These are phyloP conservation scores for Autographa pulchrina DNA, from an alignment of 2,888 invertebrate species.

Conservation along the genomic window DNA sequence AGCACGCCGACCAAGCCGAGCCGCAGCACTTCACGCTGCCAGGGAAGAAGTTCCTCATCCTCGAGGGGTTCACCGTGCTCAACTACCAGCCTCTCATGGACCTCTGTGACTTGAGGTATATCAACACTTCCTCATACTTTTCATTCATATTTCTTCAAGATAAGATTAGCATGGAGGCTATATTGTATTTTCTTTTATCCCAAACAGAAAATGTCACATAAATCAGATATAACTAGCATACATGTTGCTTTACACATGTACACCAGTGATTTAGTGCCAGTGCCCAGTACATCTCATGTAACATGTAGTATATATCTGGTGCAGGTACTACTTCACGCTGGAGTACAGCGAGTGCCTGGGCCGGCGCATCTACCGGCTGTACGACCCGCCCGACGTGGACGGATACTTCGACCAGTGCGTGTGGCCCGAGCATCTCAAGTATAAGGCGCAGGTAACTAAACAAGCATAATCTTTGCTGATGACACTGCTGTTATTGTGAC, in stretches of 20 bases:
- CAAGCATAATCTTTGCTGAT: too few relatives aligned
- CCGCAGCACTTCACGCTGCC: constrained; percentile 43
- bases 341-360: constrained; percentile 91
- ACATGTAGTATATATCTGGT: background rate
- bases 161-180: too few relatives aligned
- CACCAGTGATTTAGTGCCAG: too few relatives aligned
- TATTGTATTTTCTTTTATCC: background rate
- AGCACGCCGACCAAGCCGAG: constrained; percentile 17
- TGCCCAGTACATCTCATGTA: too few relatives aligned
- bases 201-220: background rate
- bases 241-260: too few relatives aligned
- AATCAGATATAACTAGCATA: too few relatives aligned
- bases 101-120: constrained; percentile 91
- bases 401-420: constrained; percentile 96
- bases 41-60: constrained; percentile 89
- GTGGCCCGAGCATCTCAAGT: constrained; percentile 96
- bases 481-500: too few relatives aligned
- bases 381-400: constrained; percentile 95
- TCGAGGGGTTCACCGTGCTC: constrained; percentile 94
- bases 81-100: constrained; percentile 91
- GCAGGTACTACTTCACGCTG: constrained; percentile 92
- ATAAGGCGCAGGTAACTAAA: constrained; percentile 85
- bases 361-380: constrained; percentile 90
- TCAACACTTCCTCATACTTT: background rate
- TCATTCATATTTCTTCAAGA: background rate